Evolutionary conservation across 2,797 vertebrate genomes (phyloP).

Genomic region (Sebastiscus albofasciatus): DNA sequence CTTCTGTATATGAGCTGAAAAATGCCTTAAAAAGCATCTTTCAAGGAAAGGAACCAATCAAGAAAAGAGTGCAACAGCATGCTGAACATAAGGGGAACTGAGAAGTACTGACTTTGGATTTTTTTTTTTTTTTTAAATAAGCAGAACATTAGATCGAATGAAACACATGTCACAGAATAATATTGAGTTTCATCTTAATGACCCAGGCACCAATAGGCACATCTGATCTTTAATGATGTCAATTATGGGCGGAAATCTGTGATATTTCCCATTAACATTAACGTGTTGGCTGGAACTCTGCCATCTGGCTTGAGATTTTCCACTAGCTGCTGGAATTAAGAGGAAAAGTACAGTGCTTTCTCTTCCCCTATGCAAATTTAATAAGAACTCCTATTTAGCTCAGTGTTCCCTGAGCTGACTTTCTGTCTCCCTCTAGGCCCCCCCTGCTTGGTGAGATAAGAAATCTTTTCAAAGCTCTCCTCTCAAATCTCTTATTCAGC

Average conservation of each 20-base stretch:
- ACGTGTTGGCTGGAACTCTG: neutral
- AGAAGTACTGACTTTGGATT: neutral
- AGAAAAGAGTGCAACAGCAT: neutral
- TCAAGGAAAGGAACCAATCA: neutral
- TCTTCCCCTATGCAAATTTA: slow-evolving; percentile 56
- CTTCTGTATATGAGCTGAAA: neutral
- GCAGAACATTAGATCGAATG: neutral
- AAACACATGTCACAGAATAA: neutral
- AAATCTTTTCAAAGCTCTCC: slow-evolving; percentile 34
- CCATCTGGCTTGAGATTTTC: slow-evolving; percentile 18
- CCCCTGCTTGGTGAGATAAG: slow-evolving; percentile 46
- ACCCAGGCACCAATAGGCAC: neutral
- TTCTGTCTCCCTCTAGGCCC: neutral
- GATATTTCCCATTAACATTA: slow-evolving; percentile 29
- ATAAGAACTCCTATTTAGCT: slow-evolving; percentile 49
- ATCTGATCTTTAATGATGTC: neutral
- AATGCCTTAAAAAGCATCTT: neutral
- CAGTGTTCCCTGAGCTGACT: slow-evolving; percentile 30
- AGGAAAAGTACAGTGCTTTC: slow-evolving; percentile 11
- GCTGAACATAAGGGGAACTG: neutral
- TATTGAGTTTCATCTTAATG: neutral
- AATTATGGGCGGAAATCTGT: neutral
- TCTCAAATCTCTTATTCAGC: slow-evolving; percentile 44
- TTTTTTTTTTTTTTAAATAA: neutral
- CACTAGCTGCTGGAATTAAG: slow-evolving; percentile 7